These are phyloP conservation scores for Gallinago stenura DNA, from an alignment of 2,797 vertebrate genomes.

Conservation along the genomic window DNA sequence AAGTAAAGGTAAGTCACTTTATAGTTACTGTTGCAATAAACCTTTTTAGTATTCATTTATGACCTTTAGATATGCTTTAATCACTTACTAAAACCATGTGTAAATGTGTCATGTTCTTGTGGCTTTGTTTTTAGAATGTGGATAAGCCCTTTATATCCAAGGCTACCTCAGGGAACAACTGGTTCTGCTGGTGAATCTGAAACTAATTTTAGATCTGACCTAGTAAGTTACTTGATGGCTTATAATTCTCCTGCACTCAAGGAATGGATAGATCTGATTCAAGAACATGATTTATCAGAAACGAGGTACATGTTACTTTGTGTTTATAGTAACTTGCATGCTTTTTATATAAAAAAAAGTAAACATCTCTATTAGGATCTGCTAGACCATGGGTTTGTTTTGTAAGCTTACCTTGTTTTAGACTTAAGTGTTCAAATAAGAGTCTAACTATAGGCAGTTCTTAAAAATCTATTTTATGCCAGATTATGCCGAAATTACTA, in stretches of 20 bases:
- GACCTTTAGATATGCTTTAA: background rate
- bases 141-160: conserved; percentile 94
- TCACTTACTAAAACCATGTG: background rate
- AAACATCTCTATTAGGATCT: background rate
- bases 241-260: conserved; percentile 86
- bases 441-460: background rate
- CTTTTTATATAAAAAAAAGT: background rate
- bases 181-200: conserved; percentile 73
- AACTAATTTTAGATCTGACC: conserved; percentile 92
- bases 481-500: background rate
- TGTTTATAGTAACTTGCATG: background rate
- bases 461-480: background rate
- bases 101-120: background rate
- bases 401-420: background rate
- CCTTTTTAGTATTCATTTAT: background rate
- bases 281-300: conserved; percentile 92
- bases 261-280: conserved; percentile 91
- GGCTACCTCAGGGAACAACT: conserved; percentile 80
- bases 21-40: background rate
- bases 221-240: conserved; percentile 88
- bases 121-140: conserved; percentile 85
- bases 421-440: background rate
- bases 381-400: background rate
- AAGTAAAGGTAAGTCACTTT: background rate
- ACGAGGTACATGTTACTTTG: conserved; percentile 77